phyloP scores from a whole-genome alignment of 2,888 invertebrate species.

The Lepidocyrtinus sp. region DNA sequence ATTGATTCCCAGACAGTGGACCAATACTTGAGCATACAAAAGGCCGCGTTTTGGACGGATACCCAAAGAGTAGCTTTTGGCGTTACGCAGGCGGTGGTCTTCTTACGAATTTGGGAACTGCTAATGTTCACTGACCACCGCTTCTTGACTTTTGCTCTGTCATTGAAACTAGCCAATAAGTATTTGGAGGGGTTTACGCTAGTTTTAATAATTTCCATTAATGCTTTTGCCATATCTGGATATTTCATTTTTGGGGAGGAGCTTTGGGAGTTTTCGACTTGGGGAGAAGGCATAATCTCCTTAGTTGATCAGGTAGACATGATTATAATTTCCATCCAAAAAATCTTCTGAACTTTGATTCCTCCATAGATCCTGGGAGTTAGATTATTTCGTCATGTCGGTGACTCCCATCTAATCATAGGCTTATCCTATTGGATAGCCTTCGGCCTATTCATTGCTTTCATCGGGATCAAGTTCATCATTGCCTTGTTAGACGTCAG shows the following conservation, averaged over 20 bases:
- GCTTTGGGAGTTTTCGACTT: conserved; percentile 45
- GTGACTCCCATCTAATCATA: conserved; percentile 21
- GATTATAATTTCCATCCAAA: background rate
- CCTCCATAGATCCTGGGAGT: conserved; percentile 40
- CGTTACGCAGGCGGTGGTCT: conserved; percentile 47
- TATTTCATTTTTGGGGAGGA: conserved; percentile 51
- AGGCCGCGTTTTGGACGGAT: conserved; percentile 48
- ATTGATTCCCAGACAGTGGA: conserved; percentile 37
- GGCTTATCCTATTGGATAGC: conserved; percentile 51
- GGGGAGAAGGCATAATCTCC: conserved; percentile 51
- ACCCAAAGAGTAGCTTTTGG: conserved; percentile 40
- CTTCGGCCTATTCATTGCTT: conserved; percentile 54
- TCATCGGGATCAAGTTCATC: conserved; percentile 58
- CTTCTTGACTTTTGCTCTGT: conserved; percentile 54
- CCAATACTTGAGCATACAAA: conserved; percentile 58
- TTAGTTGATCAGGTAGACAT: conserved; percentile 45
- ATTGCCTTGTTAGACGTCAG: conserved; percentile 54
- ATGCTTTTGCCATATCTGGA: conserved; percentile 55
- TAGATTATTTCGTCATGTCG: conserved; percentile 44
- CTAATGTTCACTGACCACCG: conserved; percentile 51
- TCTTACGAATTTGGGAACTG: conserved; percentile 56
- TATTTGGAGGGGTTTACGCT: conserved; percentile 36
- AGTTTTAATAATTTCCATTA: conserved; percentile 28
- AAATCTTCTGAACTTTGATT: background rate
- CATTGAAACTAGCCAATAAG: conserved; percentile 45